These are phyloP conservation scores for Megaceryle alcyon DNA, from an alignment of 2,797 vertebrate genomes.

Conservation along the genomic window DNA sequence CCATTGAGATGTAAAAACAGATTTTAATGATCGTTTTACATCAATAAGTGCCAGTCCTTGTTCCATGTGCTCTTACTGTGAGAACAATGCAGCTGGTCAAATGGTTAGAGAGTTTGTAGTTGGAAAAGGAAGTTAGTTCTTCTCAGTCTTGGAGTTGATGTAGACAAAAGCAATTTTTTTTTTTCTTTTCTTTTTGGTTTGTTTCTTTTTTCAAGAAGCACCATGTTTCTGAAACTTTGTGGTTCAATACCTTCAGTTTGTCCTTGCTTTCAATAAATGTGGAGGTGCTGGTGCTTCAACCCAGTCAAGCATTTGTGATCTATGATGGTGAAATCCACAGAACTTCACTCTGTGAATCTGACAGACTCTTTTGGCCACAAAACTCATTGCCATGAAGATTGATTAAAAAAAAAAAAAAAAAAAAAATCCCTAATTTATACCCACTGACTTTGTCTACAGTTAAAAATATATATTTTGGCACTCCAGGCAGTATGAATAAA, in stretches of 20 bases:
- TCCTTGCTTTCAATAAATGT: neutral
- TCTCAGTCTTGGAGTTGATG: neutral
- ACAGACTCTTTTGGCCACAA: neutral
- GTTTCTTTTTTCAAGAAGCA: neutral
- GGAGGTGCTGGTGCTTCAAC: neutral
- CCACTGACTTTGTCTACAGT: neutral
- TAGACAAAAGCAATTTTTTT: neutral
- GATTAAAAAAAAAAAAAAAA: rapidly evolving
- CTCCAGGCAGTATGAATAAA: neutral
- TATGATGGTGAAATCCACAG: neutral
- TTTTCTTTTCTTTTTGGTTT: neutral
- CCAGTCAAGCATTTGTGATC: neutral
- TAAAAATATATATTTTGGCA: neutral
- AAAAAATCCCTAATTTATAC: neutral
- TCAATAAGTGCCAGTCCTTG: neutral
- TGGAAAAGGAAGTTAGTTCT: slow-evolving; percentile 5
- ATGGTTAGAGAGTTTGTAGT: neutral
- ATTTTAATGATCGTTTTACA: neutral
- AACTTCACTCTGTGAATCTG: neutral
- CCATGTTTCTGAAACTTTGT: neutral
- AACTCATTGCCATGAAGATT: neutral
- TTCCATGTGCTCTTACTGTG: neutral
- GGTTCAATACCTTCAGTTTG: neutral
- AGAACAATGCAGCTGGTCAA: neutral
- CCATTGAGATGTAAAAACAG: neutral